Percentiles rank a stretch among this genome's conserved stretches.
phyloP scores from a whole-genome alignment of 2,888 invertebrate genomes.

The Mechanitis messenoides region DNA sequence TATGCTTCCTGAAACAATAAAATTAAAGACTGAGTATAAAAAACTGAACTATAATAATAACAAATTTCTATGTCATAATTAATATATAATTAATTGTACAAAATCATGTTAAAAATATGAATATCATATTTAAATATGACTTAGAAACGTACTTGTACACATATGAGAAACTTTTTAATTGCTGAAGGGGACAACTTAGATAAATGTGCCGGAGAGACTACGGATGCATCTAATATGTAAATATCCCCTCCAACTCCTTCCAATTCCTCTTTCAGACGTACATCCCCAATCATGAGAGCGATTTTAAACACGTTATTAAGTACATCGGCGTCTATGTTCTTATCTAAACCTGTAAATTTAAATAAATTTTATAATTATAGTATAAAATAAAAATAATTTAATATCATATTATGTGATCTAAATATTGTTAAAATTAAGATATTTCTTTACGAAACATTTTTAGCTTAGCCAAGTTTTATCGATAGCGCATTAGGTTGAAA shows the following conservation, averaged over 20 bases:
- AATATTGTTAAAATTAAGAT: too few species aligned
- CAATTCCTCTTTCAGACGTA: constrained; percentile 84
- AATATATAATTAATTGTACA: too few species aligned
- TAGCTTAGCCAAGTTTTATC: too few species aligned
- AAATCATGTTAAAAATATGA: too few species aligned
- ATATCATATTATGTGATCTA: too few species aligned
- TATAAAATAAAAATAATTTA: too few species aligned
- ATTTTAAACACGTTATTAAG: constrained; percentile 85
- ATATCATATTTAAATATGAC: too few species aligned
- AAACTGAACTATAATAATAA: neutral
- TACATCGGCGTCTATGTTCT: constrained; percentile 79
- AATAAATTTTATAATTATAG: neutral
- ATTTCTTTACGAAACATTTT: too few species aligned
- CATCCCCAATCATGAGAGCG: constrained; percentile 88
- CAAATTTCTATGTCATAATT: too few species aligned
- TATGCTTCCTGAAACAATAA: constrained; percentile 80
- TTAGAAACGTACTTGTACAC: constrained; percentile 76
- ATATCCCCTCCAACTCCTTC: constrained; percentile 91
- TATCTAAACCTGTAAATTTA: constrained; percentile 53
- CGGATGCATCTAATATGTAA: constrained; percentile 85
- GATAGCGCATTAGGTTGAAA: too few species aligned
- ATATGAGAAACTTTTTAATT: constrained; percentile 88
- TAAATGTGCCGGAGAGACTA: constrained; percentile 84
- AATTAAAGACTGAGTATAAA: too few species aligned
- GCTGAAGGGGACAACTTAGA: constrained; percentile 85